Evolutionary conservation across 2,888 invertebrate species (phyloP), one percentile per base, ranked within the genome.

Genomic region (Pterobdella sp.): DNA sequence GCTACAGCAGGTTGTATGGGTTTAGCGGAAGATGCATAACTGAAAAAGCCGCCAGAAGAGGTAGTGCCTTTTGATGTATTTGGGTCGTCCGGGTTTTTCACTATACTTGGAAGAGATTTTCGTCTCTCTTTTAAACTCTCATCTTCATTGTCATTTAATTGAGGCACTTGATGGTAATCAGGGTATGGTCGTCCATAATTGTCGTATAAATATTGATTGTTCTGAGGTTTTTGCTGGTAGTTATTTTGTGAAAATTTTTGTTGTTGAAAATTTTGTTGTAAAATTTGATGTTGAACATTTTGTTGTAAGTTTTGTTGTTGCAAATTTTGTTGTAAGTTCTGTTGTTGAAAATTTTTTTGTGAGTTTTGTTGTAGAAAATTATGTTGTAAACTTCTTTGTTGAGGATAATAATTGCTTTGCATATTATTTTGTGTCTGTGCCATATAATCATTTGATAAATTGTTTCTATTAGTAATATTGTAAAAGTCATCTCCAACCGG

Each of bases 61-160:
- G 60, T 56, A 14, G 42, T 18, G 22, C 49, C 49, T 7, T 22
- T 42, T 7, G 49, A 14, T 7, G 49, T 42, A 22, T 7, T 42
- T 42, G 49, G 49, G 49, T 42, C 22, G n/a, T n/a, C n/a, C n/a
- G n/a, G n/a, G 60, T 56, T 56, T 22, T 56, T 74, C n/a, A 74
- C 63, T 49, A 74, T 74, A 56, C 74, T 64, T 0, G 74, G 74
- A 2, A 74, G 69, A 26, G 74, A 74, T 42, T 74, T 74, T 26
- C 74, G 35, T 37, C 74, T 32, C n/a, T 71, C 71, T 56, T 56
- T 42, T 0, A 26, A 26, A 14, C 49, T 42, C 4, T 34, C 68
- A 26, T 68, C 68, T 34, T 34, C 35, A 22, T 10, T 10, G 14
- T 65, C 65, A 10, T 31, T 18, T 2, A 34, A 22, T 35, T 34